phyloP scores from a whole-genome alignment of 2,888 invertebrate genomes.

The Petrophora chlorosata region DNA sequence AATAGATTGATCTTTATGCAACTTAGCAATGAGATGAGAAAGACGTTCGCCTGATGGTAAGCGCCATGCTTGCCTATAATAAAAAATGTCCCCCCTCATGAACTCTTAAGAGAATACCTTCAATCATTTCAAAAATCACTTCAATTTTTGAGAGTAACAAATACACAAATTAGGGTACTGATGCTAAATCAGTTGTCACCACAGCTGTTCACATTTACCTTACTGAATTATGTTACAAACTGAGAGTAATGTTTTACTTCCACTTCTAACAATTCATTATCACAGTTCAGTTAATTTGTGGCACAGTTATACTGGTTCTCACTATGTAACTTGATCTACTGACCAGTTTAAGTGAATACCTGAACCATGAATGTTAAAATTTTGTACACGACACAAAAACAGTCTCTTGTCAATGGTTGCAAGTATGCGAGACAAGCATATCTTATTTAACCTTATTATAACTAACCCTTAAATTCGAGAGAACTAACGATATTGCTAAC shows the following conservation, averaged over 20 bases:
- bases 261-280: constrained; percentile 20
- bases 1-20: too few relatives aligned
- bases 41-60: too few relatives aligned
- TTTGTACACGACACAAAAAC: constrained; percentile 5
- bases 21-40: too few relatives aligned
- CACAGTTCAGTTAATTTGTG: constrained; percentile 27
- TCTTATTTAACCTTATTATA: constrained; percentile 17
- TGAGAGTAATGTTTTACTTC: constrained; percentile 11
- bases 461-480: constrained; percentile 36
- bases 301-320: constrained; percentile 20
- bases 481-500: constrained; percentile 62
- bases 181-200: constrained; percentile 14
- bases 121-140: not conserved
- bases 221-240: constrained; percentile 1
- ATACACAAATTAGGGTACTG: constrained; percentile 6
- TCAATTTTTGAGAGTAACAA: not conserved
- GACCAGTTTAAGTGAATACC: constrained; percentile 20
- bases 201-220: not conserved
- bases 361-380: constrained; percentile 15
- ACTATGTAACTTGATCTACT: constrained; percentile 14
- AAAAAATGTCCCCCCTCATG: too few relatives aligned
- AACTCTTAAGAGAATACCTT: too few relatives aligned
- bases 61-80: too few relatives aligned
- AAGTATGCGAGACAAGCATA: constrained; percentile 21
- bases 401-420: constrained; percentile 18